phyloP scores from a whole-genome alignment of 2,888 invertebrate genomes.

The Camptogramma bilineatum region DNA sequence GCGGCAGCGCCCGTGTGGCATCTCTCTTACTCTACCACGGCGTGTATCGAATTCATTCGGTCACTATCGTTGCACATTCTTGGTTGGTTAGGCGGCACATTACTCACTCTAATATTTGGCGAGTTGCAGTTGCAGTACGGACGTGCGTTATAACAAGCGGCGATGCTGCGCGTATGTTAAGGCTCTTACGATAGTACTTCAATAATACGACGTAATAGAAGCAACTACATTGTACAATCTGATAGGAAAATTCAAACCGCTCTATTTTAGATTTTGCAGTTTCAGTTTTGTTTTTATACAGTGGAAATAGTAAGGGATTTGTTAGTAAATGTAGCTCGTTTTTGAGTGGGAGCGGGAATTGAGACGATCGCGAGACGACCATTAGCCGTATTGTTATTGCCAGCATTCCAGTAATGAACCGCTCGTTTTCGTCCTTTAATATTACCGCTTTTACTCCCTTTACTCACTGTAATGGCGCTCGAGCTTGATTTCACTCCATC shows the following conservation, averaged over 20 bases:
- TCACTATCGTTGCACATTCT: too few relatives aligned
- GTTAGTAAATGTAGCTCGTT: constrained; percentile 63
- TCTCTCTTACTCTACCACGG: too few relatives aligned
- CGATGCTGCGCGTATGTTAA: not conserved
- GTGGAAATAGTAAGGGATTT: constrained; percentile 56
- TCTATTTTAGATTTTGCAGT: constrained; percentile 46
- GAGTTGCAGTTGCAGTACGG: not conserved
- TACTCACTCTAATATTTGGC: not conserved
- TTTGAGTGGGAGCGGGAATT: constrained; percentile 70
- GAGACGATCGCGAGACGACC: constrained; percentile 74
- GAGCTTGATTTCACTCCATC: constrained; percentile 73
- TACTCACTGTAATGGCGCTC: constrained; percentile 70
- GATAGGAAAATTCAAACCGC: constrained; percentile 44
- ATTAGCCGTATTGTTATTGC: constrained; percentile 84
- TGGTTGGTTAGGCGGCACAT: not conserved
- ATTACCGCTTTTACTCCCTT: constrained; percentile 74
- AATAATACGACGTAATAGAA: constrained; percentile 61
- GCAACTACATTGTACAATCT: constrained; percentile 51
- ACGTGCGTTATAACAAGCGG: not conserved
- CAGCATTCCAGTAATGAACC: constrained; percentile 81
- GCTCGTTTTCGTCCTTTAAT: constrained; percentile 82
- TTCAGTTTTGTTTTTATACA: constrained; percentile 36
- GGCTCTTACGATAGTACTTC: constrained; percentile 23
- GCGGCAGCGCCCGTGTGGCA: too few relatives aligned
- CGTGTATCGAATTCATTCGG: too few relatives aligned